Evolutionary conservation across 2,113 vertebrate genomes (phyloP).

Genomic region (Rhadina sibilatrix): DNA sequence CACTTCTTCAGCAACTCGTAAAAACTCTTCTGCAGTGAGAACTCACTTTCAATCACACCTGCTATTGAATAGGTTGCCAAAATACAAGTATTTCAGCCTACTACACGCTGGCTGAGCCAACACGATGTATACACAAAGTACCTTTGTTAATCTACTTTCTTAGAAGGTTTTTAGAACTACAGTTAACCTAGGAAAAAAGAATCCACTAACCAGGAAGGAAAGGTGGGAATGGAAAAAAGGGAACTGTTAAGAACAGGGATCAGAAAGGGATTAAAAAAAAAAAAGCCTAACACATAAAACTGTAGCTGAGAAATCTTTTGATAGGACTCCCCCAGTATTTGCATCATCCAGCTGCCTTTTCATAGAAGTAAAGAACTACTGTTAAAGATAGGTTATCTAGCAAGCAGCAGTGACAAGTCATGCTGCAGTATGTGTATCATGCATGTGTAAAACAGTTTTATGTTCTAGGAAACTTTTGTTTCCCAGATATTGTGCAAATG

Average conservation of each 20-base stretch:
- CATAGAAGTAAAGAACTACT: neutral
- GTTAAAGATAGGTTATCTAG: neutral
- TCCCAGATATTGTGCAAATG: neutral
- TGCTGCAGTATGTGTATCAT: neutral
- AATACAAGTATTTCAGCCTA: neutral
- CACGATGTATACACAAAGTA: accelerated
- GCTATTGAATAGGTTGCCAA: neutral
- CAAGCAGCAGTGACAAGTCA: neutral
- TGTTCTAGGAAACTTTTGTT: neutral
- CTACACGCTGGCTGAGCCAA: neutral
- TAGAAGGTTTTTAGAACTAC: neutral
- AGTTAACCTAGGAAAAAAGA: neutral
- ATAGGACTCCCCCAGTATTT: neutral
- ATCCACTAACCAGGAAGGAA: neutral
- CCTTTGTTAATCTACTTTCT: neutral
- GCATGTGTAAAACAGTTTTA: neutral
- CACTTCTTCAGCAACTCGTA: neutral
- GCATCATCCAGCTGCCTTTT: neutral
- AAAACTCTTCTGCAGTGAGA: neutral
- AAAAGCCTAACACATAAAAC: neutral
- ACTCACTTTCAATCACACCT: neutral
- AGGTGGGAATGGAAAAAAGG: neutral
- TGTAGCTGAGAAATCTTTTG: neutral
- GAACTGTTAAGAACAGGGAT: neutral
- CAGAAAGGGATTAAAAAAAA: neutral